These are phyloP conservation scores for Xiphias gladius DNA, from an alignment of 2,113 vertebrate genomes.

Conservation along the genomic window DNA sequence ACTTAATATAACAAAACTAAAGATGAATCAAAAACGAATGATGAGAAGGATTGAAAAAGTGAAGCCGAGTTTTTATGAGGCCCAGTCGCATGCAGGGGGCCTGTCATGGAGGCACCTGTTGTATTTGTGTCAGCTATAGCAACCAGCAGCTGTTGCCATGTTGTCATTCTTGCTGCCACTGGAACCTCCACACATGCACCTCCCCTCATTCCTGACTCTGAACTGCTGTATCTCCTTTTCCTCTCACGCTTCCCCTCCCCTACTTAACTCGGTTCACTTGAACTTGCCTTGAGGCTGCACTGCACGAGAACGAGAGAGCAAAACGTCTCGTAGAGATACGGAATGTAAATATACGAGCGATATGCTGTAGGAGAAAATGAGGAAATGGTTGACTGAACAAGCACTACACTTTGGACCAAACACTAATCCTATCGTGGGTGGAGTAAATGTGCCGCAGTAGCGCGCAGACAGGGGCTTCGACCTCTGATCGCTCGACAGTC, in stretches of 20 bases:
- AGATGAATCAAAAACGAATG: too few relatives aligned
- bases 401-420: background rate
- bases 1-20: too few relatives aligned
- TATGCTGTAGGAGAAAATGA: too few relatives aligned
- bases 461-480: background rate
- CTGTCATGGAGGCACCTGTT: constrained; percentile 64
- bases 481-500: too few relatives aligned
- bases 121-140: constrained; percentile 21
- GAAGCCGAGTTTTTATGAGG: background rate
- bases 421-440: background rate
- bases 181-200: constrained; percentile 6
- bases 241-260: background rate
- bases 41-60: background rate
- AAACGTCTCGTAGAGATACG: background rate
- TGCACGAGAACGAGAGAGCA: too few relatives aligned
- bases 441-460: background rate
- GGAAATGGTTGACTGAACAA: too few relatives aligned
- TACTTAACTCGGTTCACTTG: background rate
- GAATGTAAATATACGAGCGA: background rate
- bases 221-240: background rate
- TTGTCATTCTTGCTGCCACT: constrained; percentile 35
- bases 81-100: background rate
- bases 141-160: constrained; percentile 61
- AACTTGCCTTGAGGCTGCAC: too few relatives aligned
- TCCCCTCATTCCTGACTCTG: constrained; percentile 4